Percentiles rank a stretch among this genome's conserved stretches.
phyloP scores from a whole-genome alignment of 2,113 vertebrate species.

The Morone chrysops region DNA sequence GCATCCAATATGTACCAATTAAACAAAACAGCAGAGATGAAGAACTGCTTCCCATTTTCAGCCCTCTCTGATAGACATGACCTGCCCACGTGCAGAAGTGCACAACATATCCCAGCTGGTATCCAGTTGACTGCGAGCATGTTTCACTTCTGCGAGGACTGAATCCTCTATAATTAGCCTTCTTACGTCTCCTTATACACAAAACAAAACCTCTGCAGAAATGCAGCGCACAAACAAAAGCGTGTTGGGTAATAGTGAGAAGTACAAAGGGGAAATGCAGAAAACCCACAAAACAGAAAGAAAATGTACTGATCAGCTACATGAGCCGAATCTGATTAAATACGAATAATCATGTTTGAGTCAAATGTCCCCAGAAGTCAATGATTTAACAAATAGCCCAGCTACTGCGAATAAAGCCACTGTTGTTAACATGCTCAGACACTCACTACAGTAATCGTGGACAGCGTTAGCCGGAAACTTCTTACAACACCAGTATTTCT shows the following conservation, averaged over 20 bases:
- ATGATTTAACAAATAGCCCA: no score
- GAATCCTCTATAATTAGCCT: not conserved
- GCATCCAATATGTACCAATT: not conserved
- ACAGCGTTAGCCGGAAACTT: no score
- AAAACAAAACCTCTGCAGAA: not conserved
- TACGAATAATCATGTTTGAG: not conserved
- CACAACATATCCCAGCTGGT: no score
- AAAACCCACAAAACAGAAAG: not conserved
- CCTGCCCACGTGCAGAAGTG: not conserved
- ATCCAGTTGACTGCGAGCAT: not conserved
- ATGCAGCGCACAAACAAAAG: not conserved
- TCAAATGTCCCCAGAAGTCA: no score
- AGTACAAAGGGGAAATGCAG: constrained; percentile 64
- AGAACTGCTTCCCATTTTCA: not conserved
- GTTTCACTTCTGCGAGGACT: not conserved
- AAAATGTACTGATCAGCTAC: no score
- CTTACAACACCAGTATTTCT: not conserved
- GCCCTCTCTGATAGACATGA: not conserved
- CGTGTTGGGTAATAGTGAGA: constrained; percentile 53
- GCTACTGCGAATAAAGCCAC: no score
- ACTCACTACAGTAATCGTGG: no score
- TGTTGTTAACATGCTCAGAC: not conserved
- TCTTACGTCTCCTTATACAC: fast-evolving
- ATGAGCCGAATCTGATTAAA: not conserved
- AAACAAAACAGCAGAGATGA: not conserved